Evolutionary conservation across 2,113 vertebrate genomes (phyloP).

Genomic region (Lipophrys pholis): DNA sequence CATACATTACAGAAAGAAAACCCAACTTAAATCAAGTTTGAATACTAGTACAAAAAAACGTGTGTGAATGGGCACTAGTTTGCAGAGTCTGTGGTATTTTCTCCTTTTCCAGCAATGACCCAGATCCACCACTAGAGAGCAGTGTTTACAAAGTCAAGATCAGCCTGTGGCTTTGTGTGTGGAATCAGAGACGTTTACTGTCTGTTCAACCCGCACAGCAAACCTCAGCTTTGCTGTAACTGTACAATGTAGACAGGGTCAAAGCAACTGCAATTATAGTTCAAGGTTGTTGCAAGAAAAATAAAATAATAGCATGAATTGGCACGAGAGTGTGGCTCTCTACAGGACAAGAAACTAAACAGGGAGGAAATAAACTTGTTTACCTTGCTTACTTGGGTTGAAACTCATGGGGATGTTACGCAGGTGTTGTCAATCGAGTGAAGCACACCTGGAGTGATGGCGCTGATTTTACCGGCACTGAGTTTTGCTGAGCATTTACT

Average conservation of each 20-base stretch:
- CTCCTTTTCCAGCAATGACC: no score
- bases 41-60: no score
- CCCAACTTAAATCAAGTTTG: no score
- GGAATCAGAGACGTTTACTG: neutral
- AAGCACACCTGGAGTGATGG: neutral
- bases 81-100: no score
- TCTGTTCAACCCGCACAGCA: neutral
- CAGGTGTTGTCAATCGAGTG: conserved; percentile 43
- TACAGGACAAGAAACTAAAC: neutral
- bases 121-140: conserved; percentile 73
- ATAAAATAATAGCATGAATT: neutral
- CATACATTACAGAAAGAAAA: no score
- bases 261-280: neutral
- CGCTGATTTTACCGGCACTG: neutral
- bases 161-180: no score
- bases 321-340: neutral
- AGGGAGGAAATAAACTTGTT: neutral
- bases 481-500: neutral
- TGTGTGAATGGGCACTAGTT: no score
- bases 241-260: neutral
- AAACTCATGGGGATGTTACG: conserved; percentile 24
- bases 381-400: neutral
- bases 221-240: neutral
- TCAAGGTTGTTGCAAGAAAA: neutral
- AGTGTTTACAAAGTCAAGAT: conserved; percentile 63